Percentiles rank a stretch among this genome's conserved stretches.
phyloP scores from a whole-genome alignment of 2,113 vertebrate species.

The Tychaedon coryphoeus region DNA sequence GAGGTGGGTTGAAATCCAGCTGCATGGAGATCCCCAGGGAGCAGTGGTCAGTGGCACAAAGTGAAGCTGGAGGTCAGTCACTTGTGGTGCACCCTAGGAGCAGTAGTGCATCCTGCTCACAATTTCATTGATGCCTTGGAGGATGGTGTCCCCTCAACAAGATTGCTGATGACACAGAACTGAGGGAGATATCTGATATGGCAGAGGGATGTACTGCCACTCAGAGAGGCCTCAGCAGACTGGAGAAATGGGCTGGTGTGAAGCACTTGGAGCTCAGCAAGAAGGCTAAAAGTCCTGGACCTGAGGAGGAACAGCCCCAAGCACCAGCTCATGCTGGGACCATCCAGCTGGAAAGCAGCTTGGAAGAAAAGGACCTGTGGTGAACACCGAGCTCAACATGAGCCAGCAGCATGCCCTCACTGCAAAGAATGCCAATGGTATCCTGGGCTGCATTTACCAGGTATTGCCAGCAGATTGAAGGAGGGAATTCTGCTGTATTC shows the following conservation, averaged over 20 bases:
- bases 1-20: not conserved
- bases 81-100: not conserved
- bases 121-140: not conserved
- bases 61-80: not conserved
- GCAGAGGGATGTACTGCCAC: not conserved
- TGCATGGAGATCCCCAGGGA: not conserved
- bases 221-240: not conserved
- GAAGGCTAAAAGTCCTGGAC: not conserved
- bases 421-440: not conserved
- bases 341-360: not conserved
- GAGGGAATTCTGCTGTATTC: not conserved
- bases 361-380: not conserved
- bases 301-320: not conserved
- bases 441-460: not conserved
- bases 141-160: not conserved
- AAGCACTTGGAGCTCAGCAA: not conserved
- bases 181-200: not conserved
- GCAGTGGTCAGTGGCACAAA: accelerated
- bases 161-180: not conserved
- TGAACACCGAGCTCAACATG: not conserved
- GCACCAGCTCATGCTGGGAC: not conserved
- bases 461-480: not conserved
- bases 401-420: not conserved
- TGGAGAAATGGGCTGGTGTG: not conserved
- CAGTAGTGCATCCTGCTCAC: not conserved